Evolutionary conservation across 2,797 vertebrate genomes (phyloP).

Genomic region (Alca torda): DNA sequence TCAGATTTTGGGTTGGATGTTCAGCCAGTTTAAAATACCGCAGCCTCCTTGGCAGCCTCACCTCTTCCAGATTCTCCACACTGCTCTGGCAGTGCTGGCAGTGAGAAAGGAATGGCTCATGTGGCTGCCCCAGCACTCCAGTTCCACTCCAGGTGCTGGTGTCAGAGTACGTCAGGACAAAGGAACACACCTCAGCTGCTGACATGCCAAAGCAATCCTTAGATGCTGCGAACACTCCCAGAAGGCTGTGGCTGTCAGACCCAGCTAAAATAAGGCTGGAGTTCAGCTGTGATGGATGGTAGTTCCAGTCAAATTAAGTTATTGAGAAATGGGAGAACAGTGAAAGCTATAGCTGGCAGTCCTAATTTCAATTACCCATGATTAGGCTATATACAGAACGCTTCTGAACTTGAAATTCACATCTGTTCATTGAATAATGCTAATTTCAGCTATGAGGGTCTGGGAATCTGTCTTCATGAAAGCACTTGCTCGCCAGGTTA

Average conservation of each 20-base stretch:
- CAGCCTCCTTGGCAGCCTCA: background rate
- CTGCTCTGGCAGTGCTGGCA: background rate
- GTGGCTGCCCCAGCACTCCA: background rate
- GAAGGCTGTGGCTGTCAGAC: background rate
- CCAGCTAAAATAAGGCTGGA: background rate
- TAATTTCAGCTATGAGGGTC: background rate
- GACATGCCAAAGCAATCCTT: background rate
- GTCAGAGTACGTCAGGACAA: background rate
- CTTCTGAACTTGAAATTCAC: background rate
- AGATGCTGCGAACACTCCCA: background rate
- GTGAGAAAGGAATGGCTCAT: background rate
- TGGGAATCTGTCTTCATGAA: background rate
- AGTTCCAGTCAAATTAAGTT: background rate
- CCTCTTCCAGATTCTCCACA: background rate
- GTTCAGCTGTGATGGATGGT: background rate
- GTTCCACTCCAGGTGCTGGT: background rate
- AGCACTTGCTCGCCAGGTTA: background rate
- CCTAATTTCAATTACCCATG: background rate
- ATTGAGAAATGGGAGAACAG: background rate
- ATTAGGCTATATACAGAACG: background rate
- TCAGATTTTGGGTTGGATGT: background rate
- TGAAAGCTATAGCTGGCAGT: background rate
- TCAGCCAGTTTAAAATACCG: background rate
- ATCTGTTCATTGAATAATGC: background rate
- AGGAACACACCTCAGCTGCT: background rate